A percentile compares a stretch with the other conserved stretches of the same genome.
phyloP scores from a whole-genome alignment of 2,113 vertebrate genomes.

The Acinonyx jubatus region DNA sequence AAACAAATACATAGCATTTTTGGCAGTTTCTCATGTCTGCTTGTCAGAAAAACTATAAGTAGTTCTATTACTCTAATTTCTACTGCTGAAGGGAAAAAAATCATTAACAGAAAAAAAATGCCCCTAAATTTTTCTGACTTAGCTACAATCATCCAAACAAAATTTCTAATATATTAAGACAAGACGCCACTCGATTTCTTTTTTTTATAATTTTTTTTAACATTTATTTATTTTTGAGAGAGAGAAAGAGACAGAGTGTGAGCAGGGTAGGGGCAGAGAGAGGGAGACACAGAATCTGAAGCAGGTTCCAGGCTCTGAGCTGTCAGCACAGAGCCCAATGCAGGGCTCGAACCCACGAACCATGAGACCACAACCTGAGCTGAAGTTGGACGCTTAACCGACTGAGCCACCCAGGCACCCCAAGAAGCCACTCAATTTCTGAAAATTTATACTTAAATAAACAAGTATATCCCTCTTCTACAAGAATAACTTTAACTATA shows the following conservation, averaged over 20 bases:
- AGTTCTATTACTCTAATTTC: slow-evolving; percentile 25
- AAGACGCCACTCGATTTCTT: neutral
- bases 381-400: too few species aligned
- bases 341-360: too few species aligned
- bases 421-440: neutral
- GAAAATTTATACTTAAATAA: neutral
- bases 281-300: too few species aligned
- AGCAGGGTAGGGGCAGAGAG: too few species aligned
- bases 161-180: neutral
- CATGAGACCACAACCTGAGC: too few species aligned
- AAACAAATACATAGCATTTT: slow-evolving; percentile 58
- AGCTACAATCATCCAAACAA: neutral
- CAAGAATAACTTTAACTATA: neutral
- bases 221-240: too few species aligned
- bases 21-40: slow-evolving; percentile 62
- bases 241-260: too few species aligned
- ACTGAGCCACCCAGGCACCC: too few species aligned
- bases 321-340: too few species aligned
- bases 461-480: neutral
- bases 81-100: neutral
- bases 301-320: too few species aligned
- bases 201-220: too few species aligned
- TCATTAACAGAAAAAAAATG: slow-evolving; percentile 47
- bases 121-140: slow-evolving; percentile 51
- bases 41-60: neutral